These are phyloP conservation scores for Pelecanus crispus DNA, from an alignment of 2,113 vertebrate species.

Conservation along the genomic window DNA sequence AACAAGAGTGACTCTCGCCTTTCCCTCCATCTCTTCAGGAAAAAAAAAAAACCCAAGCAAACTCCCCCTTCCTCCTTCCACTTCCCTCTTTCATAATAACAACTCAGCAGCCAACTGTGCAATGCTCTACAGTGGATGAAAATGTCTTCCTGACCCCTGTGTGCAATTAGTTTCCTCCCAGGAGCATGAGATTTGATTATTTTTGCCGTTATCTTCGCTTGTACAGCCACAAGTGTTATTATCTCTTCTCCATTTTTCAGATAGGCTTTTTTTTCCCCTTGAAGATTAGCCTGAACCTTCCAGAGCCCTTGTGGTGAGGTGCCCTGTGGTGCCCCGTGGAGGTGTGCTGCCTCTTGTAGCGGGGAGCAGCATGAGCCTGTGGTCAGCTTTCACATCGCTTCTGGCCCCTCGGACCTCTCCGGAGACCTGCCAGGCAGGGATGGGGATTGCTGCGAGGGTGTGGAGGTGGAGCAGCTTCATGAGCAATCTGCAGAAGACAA, in stretches of 20 bases:
- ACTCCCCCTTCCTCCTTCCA: background rate
- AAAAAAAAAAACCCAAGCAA: background rate
- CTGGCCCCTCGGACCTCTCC: fast-evolving
- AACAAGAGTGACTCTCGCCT: background rate
- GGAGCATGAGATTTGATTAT: constrained; percentile 51
- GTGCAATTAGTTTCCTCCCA: constrained; percentile 58
- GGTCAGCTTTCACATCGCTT: background rate
- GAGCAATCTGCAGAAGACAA: background rate
- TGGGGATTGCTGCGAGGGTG: background rate
- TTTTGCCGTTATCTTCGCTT: constrained; percentile 57
- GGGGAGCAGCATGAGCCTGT: background rate
- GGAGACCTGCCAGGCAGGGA: background rate
- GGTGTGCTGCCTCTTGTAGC: background rate
- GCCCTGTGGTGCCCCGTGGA: background rate
- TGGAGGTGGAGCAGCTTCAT: background rate
- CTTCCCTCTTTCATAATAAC: constrained; percentile 37
- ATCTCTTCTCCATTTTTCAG: constrained; percentile 49
- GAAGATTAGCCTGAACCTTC: constrained; percentile 47
- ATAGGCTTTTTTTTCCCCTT: background rate
- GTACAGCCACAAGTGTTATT: constrained; percentile 64
- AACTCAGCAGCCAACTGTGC: constrained; percentile 37
- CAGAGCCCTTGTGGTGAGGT: background rate
- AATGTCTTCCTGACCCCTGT: constrained; percentile 59
- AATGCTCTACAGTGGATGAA: constrained; percentile 32
- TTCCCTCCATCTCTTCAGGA: background rate